Evolutionary conservation across 2,888 invertebrate species (phyloP).

Genomic region (Pogonocherus hispidulus): DNA sequence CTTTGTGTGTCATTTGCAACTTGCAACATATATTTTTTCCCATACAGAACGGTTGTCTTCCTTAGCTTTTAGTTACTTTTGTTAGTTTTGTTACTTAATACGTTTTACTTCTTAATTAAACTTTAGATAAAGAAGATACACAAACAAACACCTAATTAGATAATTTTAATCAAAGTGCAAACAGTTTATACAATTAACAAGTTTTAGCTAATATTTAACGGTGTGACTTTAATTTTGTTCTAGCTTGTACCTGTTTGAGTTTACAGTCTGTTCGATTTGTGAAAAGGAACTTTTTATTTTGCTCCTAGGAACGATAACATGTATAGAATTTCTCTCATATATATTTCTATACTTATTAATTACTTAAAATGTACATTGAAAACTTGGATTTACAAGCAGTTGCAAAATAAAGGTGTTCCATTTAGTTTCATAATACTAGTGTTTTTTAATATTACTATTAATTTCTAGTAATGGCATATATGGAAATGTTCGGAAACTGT

Average conservation of each 20-base stretch:
- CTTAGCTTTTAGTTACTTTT: constrained; percentile 1
- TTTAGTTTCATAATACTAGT: neutral
- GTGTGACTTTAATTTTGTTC: neutral
- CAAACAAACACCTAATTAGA: neutral
- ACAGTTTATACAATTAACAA: constrained; percentile 9
- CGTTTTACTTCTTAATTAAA: neutral
- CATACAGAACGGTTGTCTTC: neutral
- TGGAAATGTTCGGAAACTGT: constrained; percentile 95
- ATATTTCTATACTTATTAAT: neutral
- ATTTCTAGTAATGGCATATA: constrained; percentile 91
- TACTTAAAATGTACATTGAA: neutral
- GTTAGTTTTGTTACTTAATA: neutral
- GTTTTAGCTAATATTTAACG: constrained; percentile 15
- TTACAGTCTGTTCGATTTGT: neutral
- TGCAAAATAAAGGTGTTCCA: constrained; percentile 14
- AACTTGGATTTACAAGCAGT: neutral
- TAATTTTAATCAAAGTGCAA: constrained; percentile 4
- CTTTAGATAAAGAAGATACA: constrained; percentile 4
- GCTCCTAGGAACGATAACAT: neutral
- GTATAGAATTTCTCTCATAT: neutral
- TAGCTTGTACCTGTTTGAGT: neutral
- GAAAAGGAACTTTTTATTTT: constrained; percentile 16
- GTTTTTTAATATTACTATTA: neutral
- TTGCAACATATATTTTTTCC: constrained; percentile 3
- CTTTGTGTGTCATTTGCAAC: constrained; percentile 23